A percentile compares a stretch with the other conserved stretches of the same genome.
phyloP scores from a whole-genome alignment of 2,888 invertebrate species.

The Hydrotaea cyrtoneurina region DNA sequence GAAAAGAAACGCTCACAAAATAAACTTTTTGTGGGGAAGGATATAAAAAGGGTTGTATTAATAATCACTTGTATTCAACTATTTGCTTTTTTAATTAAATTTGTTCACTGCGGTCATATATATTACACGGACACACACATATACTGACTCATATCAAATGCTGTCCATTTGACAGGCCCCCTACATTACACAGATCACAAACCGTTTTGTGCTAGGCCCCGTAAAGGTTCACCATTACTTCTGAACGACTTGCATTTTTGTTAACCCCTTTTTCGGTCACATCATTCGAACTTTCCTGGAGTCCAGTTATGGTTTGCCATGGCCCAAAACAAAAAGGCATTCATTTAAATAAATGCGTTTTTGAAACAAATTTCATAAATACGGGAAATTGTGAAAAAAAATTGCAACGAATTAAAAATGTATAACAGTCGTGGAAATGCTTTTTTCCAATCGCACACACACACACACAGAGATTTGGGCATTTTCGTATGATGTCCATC shows the following conservation, averaged over 20 bases:
- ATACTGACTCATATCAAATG: neutral
- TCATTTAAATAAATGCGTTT: conserved; percentile 10
- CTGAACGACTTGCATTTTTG: neutral
- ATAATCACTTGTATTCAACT: neutral
- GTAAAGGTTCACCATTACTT: neutral
- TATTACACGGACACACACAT: neutral
- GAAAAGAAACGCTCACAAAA: neutral
- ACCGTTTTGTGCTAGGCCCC: no score
- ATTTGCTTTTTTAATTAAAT: neutral
- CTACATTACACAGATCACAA: neutral
- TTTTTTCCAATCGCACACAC: neutral
- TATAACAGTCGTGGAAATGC: neutral
- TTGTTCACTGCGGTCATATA: neutral
- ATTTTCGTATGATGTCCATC: neutral
- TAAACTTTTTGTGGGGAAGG: neutral
- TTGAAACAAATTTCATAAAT: neutral
- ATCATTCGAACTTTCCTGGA: neutral
- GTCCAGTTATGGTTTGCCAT: neutral
- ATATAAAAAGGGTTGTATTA: neutral
- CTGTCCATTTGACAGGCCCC: neutral
- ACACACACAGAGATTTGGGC: no score
- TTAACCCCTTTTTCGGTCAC: neutral
- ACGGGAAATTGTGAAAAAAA: neutral
- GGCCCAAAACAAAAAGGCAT: neutral
- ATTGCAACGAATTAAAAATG: neutral